Percentiles rank a stretch among this genome's conserved stretches.
These are phyloP conservation scores for Melanogrammus aeglefinus DNA, from an alignment of 2,797 vertebrate species.

Conservation along the genomic window DNA sequence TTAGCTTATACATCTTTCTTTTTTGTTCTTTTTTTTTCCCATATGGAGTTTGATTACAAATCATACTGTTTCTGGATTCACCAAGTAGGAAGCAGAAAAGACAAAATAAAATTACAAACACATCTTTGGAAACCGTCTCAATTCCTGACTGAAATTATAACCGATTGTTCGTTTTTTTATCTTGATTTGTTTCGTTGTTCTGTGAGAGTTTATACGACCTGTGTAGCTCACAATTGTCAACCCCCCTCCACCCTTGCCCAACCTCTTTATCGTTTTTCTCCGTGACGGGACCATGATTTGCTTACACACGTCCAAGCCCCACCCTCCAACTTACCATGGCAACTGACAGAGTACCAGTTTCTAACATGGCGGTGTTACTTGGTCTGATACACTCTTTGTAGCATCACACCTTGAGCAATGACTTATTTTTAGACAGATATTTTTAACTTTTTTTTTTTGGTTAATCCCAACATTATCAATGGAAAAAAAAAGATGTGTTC, in stretches of 20 bases:
- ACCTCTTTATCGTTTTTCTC: constrained; percentile 58
- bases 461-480: neutral
- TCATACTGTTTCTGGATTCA: constrained; percentile 50
- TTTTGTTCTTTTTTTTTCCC: constrained; percentile 47
- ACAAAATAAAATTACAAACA: constrained; percentile 40
- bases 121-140: constrained; percentile 88
- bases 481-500: neutral
- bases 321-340: too few relatives aligned
- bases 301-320: too few relatives aligned
- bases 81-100: constrained; percentile 48
- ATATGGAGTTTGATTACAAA: constrained; percentile 60
- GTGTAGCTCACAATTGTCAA: constrained; percentile 67
- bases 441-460: neutral
- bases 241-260: constrained; percentile 77
- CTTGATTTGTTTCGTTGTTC: constrained; percentile 25
- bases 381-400: too few relatives aligned
- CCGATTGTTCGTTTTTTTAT: constrained; percentile 65
- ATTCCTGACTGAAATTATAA: constrained; percentile 63
- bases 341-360: too few relatives aligned
- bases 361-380: too few relatives aligned
- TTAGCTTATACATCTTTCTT: constrained; percentile 77
- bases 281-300: too few relatives aligned
- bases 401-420: neutral
- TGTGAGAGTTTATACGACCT: constrained; percentile 63
- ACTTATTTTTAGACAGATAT: neutral